Conservation (phyloP, 37 sponge, comb jelly and placozoan genomes). For the Diacarnus erythraeanus region DNA sequence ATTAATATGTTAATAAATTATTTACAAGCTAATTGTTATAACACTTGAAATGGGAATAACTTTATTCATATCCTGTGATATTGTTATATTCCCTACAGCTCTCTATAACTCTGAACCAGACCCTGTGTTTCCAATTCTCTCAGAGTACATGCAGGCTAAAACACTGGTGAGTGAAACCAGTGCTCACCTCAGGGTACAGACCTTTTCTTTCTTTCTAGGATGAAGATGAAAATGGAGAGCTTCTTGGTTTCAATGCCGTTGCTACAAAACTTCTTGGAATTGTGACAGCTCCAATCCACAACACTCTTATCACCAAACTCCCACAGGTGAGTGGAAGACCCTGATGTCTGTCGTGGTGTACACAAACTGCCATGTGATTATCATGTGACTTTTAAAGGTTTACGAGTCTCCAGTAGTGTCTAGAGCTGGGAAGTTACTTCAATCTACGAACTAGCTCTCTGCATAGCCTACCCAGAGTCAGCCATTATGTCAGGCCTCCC, state of each 20-base stretch:
- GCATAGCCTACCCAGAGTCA: conserved; percentile 67
- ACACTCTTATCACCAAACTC: conserved; percentile 28
- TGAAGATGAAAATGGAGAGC: conserved; percentile 63
- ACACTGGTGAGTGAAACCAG: conserved; percentile 39
- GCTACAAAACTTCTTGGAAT: conserved; percentile 81
- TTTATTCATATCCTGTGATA: not conserved
- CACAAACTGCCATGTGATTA: conserved; percentile 10
- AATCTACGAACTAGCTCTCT: conserved; percentile 79
- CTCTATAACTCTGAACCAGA: conserved; percentile 63
- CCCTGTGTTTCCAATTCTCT: conserved; percentile 56
- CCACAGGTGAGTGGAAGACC: conserved; percentile 15
- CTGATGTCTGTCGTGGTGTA: not conserved
- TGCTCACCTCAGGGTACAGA: not conserved
- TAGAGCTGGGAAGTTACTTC: conserved; percentile 60
- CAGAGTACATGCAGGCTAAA: conserved; percentile 69
- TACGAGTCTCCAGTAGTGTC: conserved; percentile 50
- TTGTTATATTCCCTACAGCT: no score
- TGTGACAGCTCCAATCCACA: conserved; percentile 74
- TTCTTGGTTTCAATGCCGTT: conserved; percentile 73
- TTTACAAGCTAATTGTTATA: no score
- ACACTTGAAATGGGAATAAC: no score
- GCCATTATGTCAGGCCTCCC: conserved; percentile 41
- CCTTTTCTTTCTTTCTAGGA: conserved; percentile 14
- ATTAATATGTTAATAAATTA: no score
- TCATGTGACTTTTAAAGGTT: conserved; percentile 5